phyloP scores from a whole-genome alignment of 2,113 vertebrate genomes.

The Echinops telfairi region DNA sequence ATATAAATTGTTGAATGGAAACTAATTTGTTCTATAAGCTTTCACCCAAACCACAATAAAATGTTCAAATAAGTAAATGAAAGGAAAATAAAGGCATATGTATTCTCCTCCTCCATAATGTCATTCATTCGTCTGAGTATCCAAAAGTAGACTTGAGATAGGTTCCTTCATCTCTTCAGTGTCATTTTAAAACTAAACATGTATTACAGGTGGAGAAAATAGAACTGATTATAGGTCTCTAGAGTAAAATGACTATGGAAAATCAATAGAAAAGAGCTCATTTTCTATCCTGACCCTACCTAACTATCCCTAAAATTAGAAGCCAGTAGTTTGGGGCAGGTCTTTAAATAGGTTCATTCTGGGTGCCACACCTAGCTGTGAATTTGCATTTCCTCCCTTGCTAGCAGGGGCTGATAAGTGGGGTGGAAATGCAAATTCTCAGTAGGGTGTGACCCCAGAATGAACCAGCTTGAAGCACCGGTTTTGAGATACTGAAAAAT shows the following conservation, averaged over 20 bases:
- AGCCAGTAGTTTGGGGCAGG: conserved; percentile 72
- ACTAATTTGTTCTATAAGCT: too few relatives aligned
- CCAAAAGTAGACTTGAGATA: neutral
- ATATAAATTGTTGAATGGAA: too few relatives aligned
- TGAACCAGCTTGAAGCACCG: too few relatives aligned
- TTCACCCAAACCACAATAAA: neutral
- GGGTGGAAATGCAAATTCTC: too few relatives aligned
- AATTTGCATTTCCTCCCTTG: neutral
- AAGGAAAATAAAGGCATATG: neutral
- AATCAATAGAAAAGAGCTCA: conserved; percentile 73
- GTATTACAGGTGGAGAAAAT: conserved; percentile 75
- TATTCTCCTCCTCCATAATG: neutral
- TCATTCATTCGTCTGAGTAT: neutral
- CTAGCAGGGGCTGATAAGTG: too few relatives aligned
- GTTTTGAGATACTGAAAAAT: conserved; percentile 66
- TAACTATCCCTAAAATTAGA: conserved; percentile 79
- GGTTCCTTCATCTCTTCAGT: conserved; percentile 48
- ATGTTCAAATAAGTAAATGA: neutral
- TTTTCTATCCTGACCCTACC: conserved; percentile 70
- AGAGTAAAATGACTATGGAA: conserved; percentile 70
- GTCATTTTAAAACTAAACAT: conserved; percentile 62
- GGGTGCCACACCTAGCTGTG: neutral
- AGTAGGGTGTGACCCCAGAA: too few relatives aligned
- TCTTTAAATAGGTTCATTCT: too few relatives aligned
- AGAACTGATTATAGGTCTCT: conserved; percentile 74